Percentiles rank a stretch among this genome's conserved stretches.
phyloP scores from a whole-genome alignment of 2,888 invertebrate genomes.

The Disparrhopalites patrizii region DNA sequence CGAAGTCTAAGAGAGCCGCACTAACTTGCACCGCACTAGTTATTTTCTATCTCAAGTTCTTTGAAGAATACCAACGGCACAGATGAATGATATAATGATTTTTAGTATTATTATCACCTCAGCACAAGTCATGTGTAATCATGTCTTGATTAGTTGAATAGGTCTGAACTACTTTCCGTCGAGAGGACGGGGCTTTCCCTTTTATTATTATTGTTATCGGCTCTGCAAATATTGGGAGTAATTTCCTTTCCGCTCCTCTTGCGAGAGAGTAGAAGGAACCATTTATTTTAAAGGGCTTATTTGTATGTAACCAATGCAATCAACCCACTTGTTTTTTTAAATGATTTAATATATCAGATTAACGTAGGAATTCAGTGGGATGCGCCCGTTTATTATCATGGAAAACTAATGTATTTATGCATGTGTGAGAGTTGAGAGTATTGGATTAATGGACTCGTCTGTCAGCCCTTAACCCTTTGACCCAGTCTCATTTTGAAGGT shows the following conservation, averaged over 20 bases:
- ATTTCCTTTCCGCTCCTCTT: not conserved
- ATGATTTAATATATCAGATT: too few species aligned
- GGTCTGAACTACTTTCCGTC: constrained; percentile 16
- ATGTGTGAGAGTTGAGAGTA: too few species aligned
- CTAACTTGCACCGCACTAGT: constrained; percentile 15
- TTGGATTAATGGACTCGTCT: too few species aligned
- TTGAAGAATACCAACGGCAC: too few species aligned
- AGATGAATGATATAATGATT: constrained; percentile 21
- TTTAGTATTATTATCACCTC: not conserved
- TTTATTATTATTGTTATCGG: constrained; percentile 3
- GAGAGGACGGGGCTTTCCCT: constrained; percentile 10
- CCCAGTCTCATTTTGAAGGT: too few species aligned
- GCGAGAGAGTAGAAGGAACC: not conserved
- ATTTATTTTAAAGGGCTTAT: not conserved
- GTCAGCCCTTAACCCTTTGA: too few species aligned
- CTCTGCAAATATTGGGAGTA: not conserved
- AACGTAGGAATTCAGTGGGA: too few species aligned
- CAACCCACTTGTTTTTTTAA: not conserved
- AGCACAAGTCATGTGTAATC: constrained; percentile 5
- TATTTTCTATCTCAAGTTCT: constrained; percentile 25
- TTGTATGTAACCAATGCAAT: not conserved
- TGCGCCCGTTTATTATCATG: too few species aligned
- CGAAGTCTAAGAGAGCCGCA: not conserved
- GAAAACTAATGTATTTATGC: too few species aligned
- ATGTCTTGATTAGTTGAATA: constrained; percentile 5